phyloP scores from a whole-genome alignment of 2,113 vertebrate species.

The Lethenteron reissneri region DNA sequence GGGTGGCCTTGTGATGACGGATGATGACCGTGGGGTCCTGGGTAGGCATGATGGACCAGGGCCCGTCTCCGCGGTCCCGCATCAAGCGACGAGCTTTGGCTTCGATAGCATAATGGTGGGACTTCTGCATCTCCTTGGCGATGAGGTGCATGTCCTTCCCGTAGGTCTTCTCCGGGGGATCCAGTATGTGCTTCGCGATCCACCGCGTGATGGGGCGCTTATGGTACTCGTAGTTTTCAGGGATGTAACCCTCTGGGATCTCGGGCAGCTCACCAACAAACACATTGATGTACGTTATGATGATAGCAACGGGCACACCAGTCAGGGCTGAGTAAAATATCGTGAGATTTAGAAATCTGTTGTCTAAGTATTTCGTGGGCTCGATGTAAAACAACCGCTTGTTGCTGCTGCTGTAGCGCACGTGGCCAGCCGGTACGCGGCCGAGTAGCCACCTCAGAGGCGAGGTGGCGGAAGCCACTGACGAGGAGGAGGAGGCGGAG shows the following conservation, averaged over 20 bases:
- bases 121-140: conserved; percentile 38
- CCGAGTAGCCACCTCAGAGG: too few relatives aligned
- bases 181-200: conserved; percentile 33
- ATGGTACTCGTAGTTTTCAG: conserved; percentile 75
- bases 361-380: conserved; percentile 45
- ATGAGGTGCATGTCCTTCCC: conserved; percentile 57
- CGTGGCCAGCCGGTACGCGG: conserved; percentile 15
- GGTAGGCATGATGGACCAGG: conserved; percentile 45
- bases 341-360: conserved; percentile 41
- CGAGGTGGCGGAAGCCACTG: too few relatives aligned
- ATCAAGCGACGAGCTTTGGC: conserved; percentile 41
- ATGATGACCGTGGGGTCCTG: conserved; percentile 37
- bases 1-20: conserved; percentile 33
- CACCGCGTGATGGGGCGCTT: conserved; percentile 84
- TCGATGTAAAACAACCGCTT: conserved; percentile 57
- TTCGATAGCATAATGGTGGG: conserved; percentile 17
- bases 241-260: conserved; percentile 56
- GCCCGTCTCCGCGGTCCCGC: conserved; percentile 55
- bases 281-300: conserved; percentile 44
- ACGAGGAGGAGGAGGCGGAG: too few relatives aligned
- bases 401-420: conserved; percentile 44
- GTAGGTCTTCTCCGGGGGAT: conserved; percentile 57
- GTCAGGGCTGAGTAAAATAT: conserved; percentile 45
- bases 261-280: conserved; percentile 66
- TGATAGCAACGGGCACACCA: conserved; percentile 34